Base-by-base conservation (phyloP, 2,888 invertebrate species). In the Geotrupes spiniger region DNA sequence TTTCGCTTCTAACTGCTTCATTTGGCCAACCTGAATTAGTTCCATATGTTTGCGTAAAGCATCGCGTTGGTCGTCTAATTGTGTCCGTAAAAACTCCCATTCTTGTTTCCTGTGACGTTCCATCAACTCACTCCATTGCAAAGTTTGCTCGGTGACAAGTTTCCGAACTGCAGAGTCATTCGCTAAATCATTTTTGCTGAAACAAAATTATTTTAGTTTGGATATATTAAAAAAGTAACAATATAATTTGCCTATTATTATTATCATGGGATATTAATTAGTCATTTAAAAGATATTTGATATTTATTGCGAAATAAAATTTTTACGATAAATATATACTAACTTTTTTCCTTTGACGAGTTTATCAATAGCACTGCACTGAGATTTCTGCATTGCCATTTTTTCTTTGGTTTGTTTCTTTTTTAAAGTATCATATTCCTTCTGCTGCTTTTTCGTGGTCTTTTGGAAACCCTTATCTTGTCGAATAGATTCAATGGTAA, bases 341-440 rank as follows among this genome's bases (percentile, higher is more conserved):
- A 69, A 92, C 90, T 90, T 92, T 75, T 94, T 95, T 43, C 92
- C 92, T 72, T 95, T 94, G 59, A 94, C 87, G 60, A 94, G 80
- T 71, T 95, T 95, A 72, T 97, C 97, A 36, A 97, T 87, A 17
- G 93, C 87, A 1, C 85, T 76, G 71, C 94, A 94, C 71, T 97
- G 94, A 9, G 85, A 80, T 71, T 94, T 96, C 74, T 98, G 97
- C 69, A 98, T 82, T 17, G 85, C 74, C 65, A 87, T 78, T 69
- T 93, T 87, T 73, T 98, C 97, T 70, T 99, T 99, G 57, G 87
- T 81, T 64, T 98, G 97, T 46, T 89, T 86, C 70, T 96, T 97
- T 69, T 87, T 87, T 75, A 97, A 76, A 3, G 90, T 80, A 49
- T 98, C 98, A 53, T 92, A 71, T 63, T 99, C 98, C 67, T 99